phyloP scores from a whole-genome alignment of 2,888 invertebrate genomes.

The Desoria tigrina region DNA sequence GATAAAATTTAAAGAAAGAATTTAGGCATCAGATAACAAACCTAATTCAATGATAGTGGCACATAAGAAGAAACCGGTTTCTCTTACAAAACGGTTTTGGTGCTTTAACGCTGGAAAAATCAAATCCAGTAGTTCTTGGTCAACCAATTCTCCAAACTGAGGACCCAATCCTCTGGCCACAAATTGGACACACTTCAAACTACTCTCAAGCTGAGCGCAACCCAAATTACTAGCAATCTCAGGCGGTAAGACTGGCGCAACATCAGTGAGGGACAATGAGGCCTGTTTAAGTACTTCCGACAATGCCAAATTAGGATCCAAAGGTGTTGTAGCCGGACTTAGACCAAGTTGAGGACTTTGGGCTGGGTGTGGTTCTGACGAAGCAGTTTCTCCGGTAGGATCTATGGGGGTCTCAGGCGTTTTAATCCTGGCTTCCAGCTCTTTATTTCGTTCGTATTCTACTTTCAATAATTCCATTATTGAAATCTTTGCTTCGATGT shows the following conservation, averaged over 20 bases:
- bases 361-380: not conserved
- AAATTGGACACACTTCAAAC: conserved; percentile 61
- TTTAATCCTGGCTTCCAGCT: conserved; percentile 6
- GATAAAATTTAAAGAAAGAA: not conserved
- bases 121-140: conserved; percentile 59
- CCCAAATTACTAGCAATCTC: conserved; percentile 42
- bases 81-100: conserved; percentile 62
- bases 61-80: conserved; percentile 61
- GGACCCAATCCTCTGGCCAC: conserved; percentile 51
- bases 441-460: not conserved
- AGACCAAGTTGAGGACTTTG: conserved; percentile 10
- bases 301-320: not conserved
- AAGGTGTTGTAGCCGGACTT: conserved; percentile 10
- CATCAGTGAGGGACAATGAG: not conserved
- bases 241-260: not conserved
- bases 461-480: conserved; percentile 3
- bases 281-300: conserved; percentile 5
- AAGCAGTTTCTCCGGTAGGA: conserved; percentile 6
- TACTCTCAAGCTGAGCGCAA: conserved; percentile 62
- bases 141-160: conserved; percentile 27
- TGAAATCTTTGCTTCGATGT: not conserved
- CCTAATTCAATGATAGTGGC: conserved; percentile 59
- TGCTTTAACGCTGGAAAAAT: conserved; percentile 59
- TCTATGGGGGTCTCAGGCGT: conserved; percentile 7
- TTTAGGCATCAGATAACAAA: conserved; percentile 17